phyloP scores from a whole-genome alignment of 2,888 invertebrate genomes.

The Phaonia tiefii region DNA sequence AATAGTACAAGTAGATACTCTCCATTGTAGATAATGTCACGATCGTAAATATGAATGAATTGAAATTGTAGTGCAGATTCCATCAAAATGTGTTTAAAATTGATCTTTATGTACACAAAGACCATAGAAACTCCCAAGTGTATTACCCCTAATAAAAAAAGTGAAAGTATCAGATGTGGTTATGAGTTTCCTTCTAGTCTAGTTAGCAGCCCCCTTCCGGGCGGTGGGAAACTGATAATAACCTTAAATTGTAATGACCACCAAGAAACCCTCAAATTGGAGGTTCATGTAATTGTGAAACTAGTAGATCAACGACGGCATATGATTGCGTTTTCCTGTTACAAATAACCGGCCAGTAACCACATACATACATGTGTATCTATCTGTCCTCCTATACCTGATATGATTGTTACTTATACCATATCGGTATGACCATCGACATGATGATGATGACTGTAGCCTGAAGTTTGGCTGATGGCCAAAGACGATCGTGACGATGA shows the following conservation, averaged over 20 bases:
- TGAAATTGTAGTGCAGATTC: too few species aligned
- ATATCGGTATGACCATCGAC: conserved; percentile 28
- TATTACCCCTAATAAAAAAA: not conserved
- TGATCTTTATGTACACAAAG: not conserved
- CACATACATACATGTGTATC: not conserved
- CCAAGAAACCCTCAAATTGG: conserved; percentile 28
- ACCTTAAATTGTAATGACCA: conserved; percentile 37
- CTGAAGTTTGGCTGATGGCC: not conserved
- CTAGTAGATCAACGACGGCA: not conserved
- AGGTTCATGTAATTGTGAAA: conserved; percentile 14
- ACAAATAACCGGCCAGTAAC: conserved; percentile 38
- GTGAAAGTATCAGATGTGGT: conserved; percentile 14
- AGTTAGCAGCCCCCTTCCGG: conserved; percentile 15
- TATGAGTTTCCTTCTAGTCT: not conserved
- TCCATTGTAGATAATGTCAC: conserved; percentile 52
- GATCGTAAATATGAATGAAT: conserved; percentile 9
- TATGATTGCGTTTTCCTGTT: conserved; percentile 42
- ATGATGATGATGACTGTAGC: not conserved
- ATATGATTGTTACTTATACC: conserved; percentile 47
- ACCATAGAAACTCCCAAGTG: not conserved
- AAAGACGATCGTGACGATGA: conserved; percentile 33
- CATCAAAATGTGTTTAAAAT: too few species aligned
- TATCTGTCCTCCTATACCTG: not conserved
- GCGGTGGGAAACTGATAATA: too few species aligned
- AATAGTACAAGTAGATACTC: not conserved